phyloP scores from a whole-genome alignment of 2,888 invertebrate species.

The Seira musarum region DNA sequence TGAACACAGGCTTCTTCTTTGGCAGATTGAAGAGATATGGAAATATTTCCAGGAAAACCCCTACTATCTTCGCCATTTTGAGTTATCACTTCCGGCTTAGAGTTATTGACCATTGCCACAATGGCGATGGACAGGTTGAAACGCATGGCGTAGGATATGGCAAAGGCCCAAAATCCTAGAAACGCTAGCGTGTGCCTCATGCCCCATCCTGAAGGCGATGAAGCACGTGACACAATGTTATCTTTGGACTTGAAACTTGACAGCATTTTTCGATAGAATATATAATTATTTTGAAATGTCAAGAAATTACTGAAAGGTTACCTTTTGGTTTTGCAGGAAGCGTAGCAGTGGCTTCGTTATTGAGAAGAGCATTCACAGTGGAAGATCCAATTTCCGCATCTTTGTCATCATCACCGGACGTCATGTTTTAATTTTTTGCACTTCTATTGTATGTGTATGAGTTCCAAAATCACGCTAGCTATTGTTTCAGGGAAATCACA shows the following conservation, averaged over 20 bases:
- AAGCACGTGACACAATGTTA: neutral
- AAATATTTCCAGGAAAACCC: neutral
- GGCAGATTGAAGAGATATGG: neutral
- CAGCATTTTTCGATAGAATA: neutral
- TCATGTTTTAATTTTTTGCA: neutral
- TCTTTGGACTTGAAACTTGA: neutral
- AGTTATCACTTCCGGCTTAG: constrained; percentile 6
- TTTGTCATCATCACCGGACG: neutral
- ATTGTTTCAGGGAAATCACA: neutral
- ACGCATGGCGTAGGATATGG: constrained; percentile 68
- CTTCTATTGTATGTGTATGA: neutral
- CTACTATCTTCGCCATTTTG: neutral
- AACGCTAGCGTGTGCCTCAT: constrained; percentile 64
- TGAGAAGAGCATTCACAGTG: neutral
- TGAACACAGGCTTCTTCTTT: constrained; percentile 35
- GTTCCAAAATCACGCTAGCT: neutral
- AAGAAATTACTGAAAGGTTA: neutral
- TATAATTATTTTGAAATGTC: neutral
- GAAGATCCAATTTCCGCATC: neutral
- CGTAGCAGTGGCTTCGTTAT: neutral
- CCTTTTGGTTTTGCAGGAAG: neutral
- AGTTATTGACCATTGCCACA: constrained; percentile 61
- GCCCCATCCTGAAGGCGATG: constrained; percentile 64
- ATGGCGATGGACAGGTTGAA: constrained; percentile 68
- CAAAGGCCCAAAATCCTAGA: constrained; percentile 67